Evolutionary conservation across 1,140 invertebrate genomes (phyloP), one percentile per base, ranked within the genome.

Genomic region (Tribolium castaneum): DNA sequence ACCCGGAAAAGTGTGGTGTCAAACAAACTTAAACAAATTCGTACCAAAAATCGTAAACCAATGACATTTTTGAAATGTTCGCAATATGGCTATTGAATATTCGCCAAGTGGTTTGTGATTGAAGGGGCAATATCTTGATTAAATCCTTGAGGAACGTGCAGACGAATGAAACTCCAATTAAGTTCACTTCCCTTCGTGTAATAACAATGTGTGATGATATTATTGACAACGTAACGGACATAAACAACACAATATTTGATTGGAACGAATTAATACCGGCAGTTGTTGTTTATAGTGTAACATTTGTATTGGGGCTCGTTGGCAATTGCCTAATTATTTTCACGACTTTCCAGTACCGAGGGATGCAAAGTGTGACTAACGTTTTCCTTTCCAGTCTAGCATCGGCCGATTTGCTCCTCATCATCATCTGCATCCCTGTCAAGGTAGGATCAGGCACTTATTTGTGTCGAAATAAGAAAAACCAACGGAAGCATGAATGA

Each of bases 391-490:
- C 91, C 1, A 92, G 91, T 81, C 85, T 94, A 19, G 92, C 93
- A 3, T 91, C 90, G 0, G 93, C 93, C 0, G 93, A 94, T 87
- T 88, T 94, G 1, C 87, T 94, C 10, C 88, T 94, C 5, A 92
- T 94, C 66, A 87, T 91, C 22, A 89, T 94, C 80, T 94, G 93
- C 85, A 92, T 94, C 70, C 93, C 93, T 6, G 91, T 94, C 0
- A 94, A 94, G 90, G 92, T 93, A 87, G 89, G 87, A 35, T 22
- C 78, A 19, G n/a, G 2, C 30, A 19, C 13, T 70, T 16, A 34
- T 59, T 66, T 45, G 5, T 5, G 3, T 6, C 25, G 6, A 30
- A 22, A 25, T 10, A 62, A 62, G 34, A 30, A 25, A 62, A 30
- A 25, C 22, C 1, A n/a, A 66, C 0, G 16, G n/a, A 66, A 66